Base-by-base conservation (phyloP, 1,140 invertebrate species). In the Acromyrmex heyeri region DNA sequence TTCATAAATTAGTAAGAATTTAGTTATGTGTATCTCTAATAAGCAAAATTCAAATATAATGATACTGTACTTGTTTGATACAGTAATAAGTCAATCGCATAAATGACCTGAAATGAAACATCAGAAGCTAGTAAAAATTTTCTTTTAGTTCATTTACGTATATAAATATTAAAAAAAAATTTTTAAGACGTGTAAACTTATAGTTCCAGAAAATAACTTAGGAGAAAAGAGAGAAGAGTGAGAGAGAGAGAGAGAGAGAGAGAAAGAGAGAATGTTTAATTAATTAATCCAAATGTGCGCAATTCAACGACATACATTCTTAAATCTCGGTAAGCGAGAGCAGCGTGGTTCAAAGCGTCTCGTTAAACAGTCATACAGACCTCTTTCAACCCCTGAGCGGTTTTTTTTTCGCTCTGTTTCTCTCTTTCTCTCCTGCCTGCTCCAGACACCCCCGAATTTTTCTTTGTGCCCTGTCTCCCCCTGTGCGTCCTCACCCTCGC, bases 361-460 rank as follows among this genome's bases (percentile, higher is more conserved):
- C 83, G 88, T 89, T 89, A 72, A 90, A 90, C 85, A 83, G 81
- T 79, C 85, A 88, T 87, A 34, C 59, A 70, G 76, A 53, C 48
- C 50, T 85, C 82, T 83, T 77, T 64, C 87, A 83, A 88, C 85
- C 87, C 70, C 59, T 38, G 38, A 18, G 8, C 70, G 38, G 24
- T 57, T 73, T 55, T 27, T 27, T 48, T 38, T 44, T 55, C 50
- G 34, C 30, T 59, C 55, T 73, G 57, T 82, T 30, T 82, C 53
- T 81, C 38, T 62, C 85, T 76, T 53, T 86, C 72, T 83, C 73
- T 81, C 21, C 59, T 61, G n/a, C 48, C 69, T 27, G 69, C 69
- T 82, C 72, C 72, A 72, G 81, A 90, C 89, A 82, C 61, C 78
- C 72, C 77, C 87, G 57, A 89, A 91, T 91, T 89, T 87, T 91